These are phyloP conservation scores for Ctenosaura bakeri DNA, from an alignment of 2,797 vertebrate genomes.

Conservation along the genomic window DNA sequence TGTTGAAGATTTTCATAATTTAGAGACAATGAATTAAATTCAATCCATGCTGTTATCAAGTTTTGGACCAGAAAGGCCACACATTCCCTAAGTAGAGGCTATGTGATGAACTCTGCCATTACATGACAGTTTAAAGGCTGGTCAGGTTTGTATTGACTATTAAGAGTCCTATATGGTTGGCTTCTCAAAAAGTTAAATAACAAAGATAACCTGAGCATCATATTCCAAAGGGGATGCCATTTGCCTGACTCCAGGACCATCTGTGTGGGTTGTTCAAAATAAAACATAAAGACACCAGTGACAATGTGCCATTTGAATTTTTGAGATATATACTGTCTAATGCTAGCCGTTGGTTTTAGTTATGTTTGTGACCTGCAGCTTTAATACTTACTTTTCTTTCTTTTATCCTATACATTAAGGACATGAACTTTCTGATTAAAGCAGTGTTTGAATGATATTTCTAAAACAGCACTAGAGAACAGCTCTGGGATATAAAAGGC, in stretches of 20 bases:
- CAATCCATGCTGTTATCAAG: too few species aligned
- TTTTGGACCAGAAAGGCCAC: too few species aligned
- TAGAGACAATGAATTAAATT: too few species aligned
- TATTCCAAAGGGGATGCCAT: background rate
- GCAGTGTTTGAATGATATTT: constrained; percentile 55
- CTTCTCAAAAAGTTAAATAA: background rate
- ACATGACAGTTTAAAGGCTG: background rate
- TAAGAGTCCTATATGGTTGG: constrained; percentile 12
- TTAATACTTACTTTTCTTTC: constrained; percentile 53
- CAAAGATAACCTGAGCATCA: background rate
- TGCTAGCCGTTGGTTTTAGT: background rate
- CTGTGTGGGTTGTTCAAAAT: too few species aligned
- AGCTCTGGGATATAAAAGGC: constrained; percentile 40
- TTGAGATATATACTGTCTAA: background rate
- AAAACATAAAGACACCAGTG: background rate
- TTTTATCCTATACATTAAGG: constrained; percentile 43
- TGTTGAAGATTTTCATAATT: too few species aligned
- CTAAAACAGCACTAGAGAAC: constrained; percentile 49
- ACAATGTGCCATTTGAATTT: background rate
- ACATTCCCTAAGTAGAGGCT: too few species aligned
- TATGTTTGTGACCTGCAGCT: constrained; percentile 46
- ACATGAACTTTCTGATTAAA: constrained; percentile 39
- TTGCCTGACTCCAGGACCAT: background rate
- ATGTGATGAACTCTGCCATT: too few species aligned
- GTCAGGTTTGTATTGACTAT: constrained; percentile 52